Base-by-base conservation (phyloP, 2,113 vertebrate genomes). In the Dicerorhinus sumatrensis region DNA sequence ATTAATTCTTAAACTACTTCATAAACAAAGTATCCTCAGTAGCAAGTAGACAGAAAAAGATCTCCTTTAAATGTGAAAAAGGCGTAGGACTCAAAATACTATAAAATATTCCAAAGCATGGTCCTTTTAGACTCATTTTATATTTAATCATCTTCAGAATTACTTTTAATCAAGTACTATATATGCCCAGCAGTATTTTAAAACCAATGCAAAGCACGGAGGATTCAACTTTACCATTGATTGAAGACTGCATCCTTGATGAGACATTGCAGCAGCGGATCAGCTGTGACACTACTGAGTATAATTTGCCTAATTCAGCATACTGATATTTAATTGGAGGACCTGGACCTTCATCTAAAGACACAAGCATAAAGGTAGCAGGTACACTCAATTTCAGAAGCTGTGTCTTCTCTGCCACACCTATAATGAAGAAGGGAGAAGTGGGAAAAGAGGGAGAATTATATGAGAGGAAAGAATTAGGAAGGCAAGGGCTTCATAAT, bases 311-410 rank as follows among this genome's bases (percentile, higher is more conserved):
- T 98, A 99, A 99, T 98, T 99, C 99, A 86, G 99, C 99, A 92
- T 99, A 99, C 98, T 99, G 99, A 98, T 99, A 99, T 96, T 99
- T 99, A 96, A 99, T 99, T 82, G 99, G 99, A 97, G 99, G 99
- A n/a, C 99, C 99, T 10, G 99, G 99, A 79, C 99, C 99, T 98
- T 99, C 99, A 85, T 99, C 99, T 98, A 99, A 98, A 97, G 99
- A 99, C 60, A 99, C 99, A 97, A 99, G 99, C 99, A 99, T 99
- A 98, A 99, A 99, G 6, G 99, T 99, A 97, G 99, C 99, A 91
- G 99, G 99, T 91, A 99, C 99, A 87, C 99, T 99, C 77, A 99
- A 98, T 98, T 99, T 99, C 96, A 99, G 98, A 95, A 99, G 99
- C 96, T 99, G 99, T 11, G 99, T 99, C 90, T 99, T 99, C 98